Evolutionary conservation across 2,888 invertebrate species (phyloP).

Genomic region (Parnassius mnemosyne): DNA sequence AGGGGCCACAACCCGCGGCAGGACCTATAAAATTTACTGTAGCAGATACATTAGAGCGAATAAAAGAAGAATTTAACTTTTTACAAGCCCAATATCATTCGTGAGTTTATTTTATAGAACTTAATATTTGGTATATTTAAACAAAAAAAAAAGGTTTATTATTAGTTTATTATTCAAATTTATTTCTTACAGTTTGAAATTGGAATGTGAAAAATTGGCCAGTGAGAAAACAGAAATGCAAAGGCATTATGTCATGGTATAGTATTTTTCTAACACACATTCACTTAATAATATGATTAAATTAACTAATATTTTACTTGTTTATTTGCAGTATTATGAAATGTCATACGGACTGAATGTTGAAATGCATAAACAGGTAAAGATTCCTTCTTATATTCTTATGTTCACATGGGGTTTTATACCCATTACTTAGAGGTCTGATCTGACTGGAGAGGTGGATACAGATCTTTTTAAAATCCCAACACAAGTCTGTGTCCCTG

Average conservation of each 20-base stretch:
- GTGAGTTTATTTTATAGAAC: conserved; percentile 80
- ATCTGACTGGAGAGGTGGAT: too few relatives aligned
- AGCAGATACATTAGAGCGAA: conserved; percentile 94
- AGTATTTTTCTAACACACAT: conserved; percentile 26
- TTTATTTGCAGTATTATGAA: conserved; percentile 92
- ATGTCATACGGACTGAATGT: conserved; percentile 97
- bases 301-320: conserved; percentile 30
- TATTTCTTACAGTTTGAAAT: conserved; percentile 87
- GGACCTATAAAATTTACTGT: conserved; percentile 97
- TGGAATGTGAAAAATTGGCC: conserved; percentile 98
- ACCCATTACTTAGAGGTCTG: too few relatives aligned
- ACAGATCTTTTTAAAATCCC: too few relatives aligned
- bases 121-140: conserved; percentile 9
- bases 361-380: conserved; percentile 97
- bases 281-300: not conserved
- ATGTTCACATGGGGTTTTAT: too few relatives aligned
- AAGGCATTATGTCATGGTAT: conserved; percentile 99
- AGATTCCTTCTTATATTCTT: not conserved
- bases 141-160: not conserved
- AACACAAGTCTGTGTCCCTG: too few relatives aligned
- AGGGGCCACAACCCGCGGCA: conserved; percentile 92
- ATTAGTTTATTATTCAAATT: not conserved
- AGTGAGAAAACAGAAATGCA: conserved; percentile 99
- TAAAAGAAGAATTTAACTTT: conserved; percentile 97
- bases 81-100: conserved; percentile 96